Percentiles rank a stretch among this genome's conserved stretches.
These are phyloP conservation scores for Zosterops lateralis DNA, from an alignment of 2,113 vertebrate genomes.

Conservation along the genomic window DNA sequence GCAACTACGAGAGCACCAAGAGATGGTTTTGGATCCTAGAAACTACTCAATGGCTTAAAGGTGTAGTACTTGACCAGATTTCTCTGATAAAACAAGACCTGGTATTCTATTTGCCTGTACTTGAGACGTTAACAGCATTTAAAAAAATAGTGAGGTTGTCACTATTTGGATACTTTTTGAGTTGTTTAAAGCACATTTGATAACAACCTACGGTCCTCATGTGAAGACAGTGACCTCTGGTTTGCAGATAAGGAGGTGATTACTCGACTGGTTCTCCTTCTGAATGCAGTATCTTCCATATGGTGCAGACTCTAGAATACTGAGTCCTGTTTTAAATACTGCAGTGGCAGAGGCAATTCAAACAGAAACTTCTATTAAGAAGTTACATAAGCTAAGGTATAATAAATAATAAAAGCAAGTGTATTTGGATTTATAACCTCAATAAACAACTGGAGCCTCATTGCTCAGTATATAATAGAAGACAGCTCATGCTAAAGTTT, in stretches of 20 bases:
- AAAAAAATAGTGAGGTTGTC: not conserved
- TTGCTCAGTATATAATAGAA: not conserved
- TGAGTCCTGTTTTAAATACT: not conserved
- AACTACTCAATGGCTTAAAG: not conserved
- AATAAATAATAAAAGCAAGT: not conserved
- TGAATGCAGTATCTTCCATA: not conserved
- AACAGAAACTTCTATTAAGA: not conserved
- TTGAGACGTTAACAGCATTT: not conserved
- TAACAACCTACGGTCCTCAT: not conserved
- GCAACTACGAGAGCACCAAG: not conserved
- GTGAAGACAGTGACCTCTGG: slow-evolving; percentile 27
- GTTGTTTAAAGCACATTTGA: slow-evolving; percentile 20
- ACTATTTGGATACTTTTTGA: slow-evolving; percentile 22
- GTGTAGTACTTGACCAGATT: not conserved
- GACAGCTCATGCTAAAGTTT: not conserved
- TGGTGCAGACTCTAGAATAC: not conserved
- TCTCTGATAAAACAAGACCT: not conserved
- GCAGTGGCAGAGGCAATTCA: not conserved
- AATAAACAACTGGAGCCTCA: not conserved
- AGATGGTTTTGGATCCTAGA: not conserved
- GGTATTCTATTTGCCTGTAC: not conserved
- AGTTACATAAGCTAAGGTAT: not conserved
- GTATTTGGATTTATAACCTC: not conserved
- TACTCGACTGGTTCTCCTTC: not conserved
- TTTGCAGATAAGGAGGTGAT: not conserved